Base-by-base conservation (phyloP, 1,140 invertebrate species). In the Asobara japonica region DNA sequence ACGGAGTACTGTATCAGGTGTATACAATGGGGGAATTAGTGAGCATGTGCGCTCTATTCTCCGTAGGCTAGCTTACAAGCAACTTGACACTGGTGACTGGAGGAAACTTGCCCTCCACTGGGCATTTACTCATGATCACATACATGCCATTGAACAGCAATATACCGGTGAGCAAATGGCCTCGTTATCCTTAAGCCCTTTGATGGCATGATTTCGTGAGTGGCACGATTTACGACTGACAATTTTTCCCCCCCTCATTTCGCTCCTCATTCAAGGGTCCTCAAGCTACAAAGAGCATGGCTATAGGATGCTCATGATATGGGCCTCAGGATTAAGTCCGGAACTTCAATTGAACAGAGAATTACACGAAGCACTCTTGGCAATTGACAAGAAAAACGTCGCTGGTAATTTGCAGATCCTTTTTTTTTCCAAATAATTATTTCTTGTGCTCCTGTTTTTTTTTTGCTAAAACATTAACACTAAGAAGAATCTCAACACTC, bases 211-310 rank as follows among this genome's bases (percentile, higher is more conserved):
- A 67, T 11, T 30, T 25, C 41, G 18, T 31, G 41, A 68, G 31
- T 31, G 41, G n/a, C 20, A 22, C 29, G 29, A 36, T 61, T 67
- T 48, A 45, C 27, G 22, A 48, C 27, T 66, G n/a, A 25, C 5
- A 11, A 16, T 2, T 36, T n/a, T n/a, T n/a, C n/a, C n/a, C n/a
- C n/a, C n/a, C 18, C 18, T 67, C 25, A 25, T n/a, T 38, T 67
- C 30, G 29, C 51, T 41, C n/a, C 6, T 61, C 33, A 22, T 85
- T 80, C 22, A 82, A 93, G 92, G 92, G 76, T 87, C 91, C 18
- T 89, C 89, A n/a, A 93, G 92, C 80, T 92, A 92, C 82, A 93
- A 93, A 80, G 92, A 94, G 79, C 93, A 94, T 77, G 91, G 92
- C 38, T 93, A 90, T 78, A 86, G 93, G 41, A 89, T 94, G 88